Percentiles rank a stretch among this genome's conserved stretches.
Evolutionary conservation across 2,797 vertebrate species (phyloP).

Genomic region (Gorsachius magnificus): DNA sequence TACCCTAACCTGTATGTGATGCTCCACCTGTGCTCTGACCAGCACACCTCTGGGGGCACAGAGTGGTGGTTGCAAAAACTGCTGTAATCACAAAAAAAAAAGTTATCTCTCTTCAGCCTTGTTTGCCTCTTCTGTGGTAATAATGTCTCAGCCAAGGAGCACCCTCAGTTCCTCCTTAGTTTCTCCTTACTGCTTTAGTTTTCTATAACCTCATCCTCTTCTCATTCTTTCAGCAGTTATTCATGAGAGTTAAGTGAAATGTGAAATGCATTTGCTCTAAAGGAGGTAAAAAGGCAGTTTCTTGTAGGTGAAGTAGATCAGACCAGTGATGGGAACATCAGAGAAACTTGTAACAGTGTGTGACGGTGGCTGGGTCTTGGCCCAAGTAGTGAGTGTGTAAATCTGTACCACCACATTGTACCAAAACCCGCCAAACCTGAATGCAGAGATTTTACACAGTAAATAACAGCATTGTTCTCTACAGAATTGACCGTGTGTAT

Average conservation of each 20-base stretch:
- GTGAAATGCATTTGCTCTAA: background rate
- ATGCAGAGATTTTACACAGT: background rate
- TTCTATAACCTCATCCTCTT: background rate
- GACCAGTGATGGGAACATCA: background rate
- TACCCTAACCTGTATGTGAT: background rate
- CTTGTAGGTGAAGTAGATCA: background rate
- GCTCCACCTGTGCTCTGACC: background rate
- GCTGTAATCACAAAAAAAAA: background rate
- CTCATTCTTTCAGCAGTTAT: background rate
- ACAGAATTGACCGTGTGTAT: background rate
- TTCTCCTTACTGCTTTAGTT: background rate
- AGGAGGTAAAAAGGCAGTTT: background rate
- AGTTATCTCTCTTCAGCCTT: background rate
- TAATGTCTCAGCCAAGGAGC: background rate
- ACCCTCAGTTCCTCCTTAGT: background rate
- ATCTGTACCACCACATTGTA: background rate
- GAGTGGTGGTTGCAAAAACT: background rate
- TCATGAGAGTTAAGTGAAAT: background rate
- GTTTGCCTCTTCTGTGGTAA: background rate
- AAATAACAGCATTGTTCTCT: background rate
- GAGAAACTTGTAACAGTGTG: background rate
- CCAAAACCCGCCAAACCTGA: background rate
- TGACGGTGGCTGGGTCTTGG: background rate
- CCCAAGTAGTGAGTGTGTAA: accelerated
- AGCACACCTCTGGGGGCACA: background rate